Conservation (phyloP, 1,140 invertebrate species). For the Ctenoplectra terminalis region DNA sequence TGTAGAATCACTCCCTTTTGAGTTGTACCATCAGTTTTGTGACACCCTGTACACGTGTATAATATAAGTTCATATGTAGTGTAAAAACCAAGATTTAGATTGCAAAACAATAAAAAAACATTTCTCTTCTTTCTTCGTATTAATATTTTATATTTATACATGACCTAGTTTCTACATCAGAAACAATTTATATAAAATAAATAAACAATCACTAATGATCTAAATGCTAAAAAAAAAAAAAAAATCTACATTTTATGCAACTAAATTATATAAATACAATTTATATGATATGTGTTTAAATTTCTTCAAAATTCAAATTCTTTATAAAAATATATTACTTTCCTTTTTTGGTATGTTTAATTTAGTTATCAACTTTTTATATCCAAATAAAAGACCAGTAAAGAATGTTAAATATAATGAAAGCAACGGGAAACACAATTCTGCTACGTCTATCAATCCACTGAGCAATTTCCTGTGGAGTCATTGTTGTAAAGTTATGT, state of each 20-base stretch:
- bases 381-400: slow-evolving; percentile 92
- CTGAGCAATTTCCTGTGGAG: slow-evolving; percentile 92
- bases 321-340: too few relatives aligned
- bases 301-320: background rate
- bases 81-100: too few relatives aligned
- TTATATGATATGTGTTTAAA: background rate
- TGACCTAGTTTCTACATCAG: background rate
- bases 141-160: background rate
- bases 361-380: slow-evolving; percentile 62
- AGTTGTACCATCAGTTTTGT: too few relatives aligned
- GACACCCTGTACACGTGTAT: too few relatives aligned
- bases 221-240: background rate
- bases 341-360: background rate
- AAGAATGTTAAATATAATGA: slow-evolving; percentile 91
- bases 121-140: too few relatives aligned
- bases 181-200: slow-evolving; percentile 4
- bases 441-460: slow-evolving; percentile 93
- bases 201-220: background rate
- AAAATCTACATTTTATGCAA: background rate
- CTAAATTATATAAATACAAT: background rate
- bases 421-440: slow-evolving; percentile 89
- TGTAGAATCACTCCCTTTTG: too few relatives aligned
- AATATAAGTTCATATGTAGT: too few relatives aligned
- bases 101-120: background rate
- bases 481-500: slow-evolving; percentile 90